Evolutionary conservation across 2,113 vertebrate species (phyloP).

Genomic region (Pholis gunnellus): DNA sequence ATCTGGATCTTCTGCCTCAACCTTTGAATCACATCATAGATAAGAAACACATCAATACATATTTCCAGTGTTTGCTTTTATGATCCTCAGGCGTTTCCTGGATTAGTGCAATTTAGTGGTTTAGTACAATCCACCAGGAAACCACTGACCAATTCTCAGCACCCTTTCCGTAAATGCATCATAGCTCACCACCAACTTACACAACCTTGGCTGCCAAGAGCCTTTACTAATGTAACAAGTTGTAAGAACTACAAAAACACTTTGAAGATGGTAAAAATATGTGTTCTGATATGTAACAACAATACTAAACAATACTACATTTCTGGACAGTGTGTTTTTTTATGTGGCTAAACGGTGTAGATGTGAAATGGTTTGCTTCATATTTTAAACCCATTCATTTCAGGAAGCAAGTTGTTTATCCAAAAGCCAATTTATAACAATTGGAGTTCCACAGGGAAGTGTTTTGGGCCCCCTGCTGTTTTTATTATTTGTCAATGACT

Average conservation of each 20-base stretch:
- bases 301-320: background rate
- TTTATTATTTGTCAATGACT: background rate
- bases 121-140: too few relatives aligned
- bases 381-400: background rate
- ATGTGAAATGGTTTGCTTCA: background rate
- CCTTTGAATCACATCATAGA: background rate
- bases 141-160: too few relatives aligned
- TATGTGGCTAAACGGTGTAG: background rate
- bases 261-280: background rate
- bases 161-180: too few relatives aligned
- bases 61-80: too few relatives aligned
- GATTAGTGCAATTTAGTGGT: too few relatives aligned
- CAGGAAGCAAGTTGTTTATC: background rate
- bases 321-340: background rate
- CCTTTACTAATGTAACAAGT: too few relatives aligned
- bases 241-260: too few relatives aligned
- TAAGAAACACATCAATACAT: background rate
- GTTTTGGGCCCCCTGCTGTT: background rate
- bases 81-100: too few relatives aligned
- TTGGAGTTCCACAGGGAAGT: background rate
- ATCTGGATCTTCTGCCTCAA: slow-evolving; percentile 16
- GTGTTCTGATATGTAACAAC: background rate
- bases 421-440: background rate
- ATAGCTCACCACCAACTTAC: too few relatives aligned
- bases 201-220: too few relatives aligned